Evolutionary conservation across 2,113 vertebrate genomes (phyloP), one percentile per base, ranked within the genome.

Genomic region (Malurus cyaneus): DNA sequence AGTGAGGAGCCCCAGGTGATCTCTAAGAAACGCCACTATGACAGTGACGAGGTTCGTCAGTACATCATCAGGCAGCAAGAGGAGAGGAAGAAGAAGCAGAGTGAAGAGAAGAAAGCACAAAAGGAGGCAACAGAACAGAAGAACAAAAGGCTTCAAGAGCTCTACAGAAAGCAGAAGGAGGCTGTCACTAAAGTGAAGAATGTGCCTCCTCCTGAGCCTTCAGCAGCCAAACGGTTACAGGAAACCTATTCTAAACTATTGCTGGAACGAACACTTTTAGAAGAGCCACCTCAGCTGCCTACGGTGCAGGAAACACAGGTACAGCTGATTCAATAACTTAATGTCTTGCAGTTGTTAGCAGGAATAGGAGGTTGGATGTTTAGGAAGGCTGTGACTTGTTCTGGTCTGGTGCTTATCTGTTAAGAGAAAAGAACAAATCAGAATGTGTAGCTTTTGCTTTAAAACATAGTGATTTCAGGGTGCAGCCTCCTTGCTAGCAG

Each of bases 41-140:
- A 99, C 74, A 97, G 99, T 2, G 98, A 99, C 65, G 96, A 98
- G 34, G 99, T 99, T 64, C 98, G 99, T 5, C 98, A 98, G 77
- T 99, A 99, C 94, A 99, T 99, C 76, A 96, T 97, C 73, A 98
- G 98, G 86, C 99, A 99, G 87, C 98, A 99, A 95, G 99, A 99
- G 85, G 99, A 99, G 67, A 98, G 99, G 80, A 99, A 98, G 87
- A 98, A 97, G 95, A 98, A 97, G 66, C 99, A 99, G 81, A 98
- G 95, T 4, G 99, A 99, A 80, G 99, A 99, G 95, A 99, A 98
- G 94, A 98, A 98, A 72, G 98, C 98, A 26, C 98, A 98, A 84
- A 98, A 97, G 56, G 98, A 99, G 95, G 99, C 98, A 50, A 98
- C 98, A 5, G 98, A 98, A 64, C 98, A 98, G 88, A 98, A 98